Conservation (phyloP, 2,113 vertebrate species). For the Albula goreensis region DNA sequence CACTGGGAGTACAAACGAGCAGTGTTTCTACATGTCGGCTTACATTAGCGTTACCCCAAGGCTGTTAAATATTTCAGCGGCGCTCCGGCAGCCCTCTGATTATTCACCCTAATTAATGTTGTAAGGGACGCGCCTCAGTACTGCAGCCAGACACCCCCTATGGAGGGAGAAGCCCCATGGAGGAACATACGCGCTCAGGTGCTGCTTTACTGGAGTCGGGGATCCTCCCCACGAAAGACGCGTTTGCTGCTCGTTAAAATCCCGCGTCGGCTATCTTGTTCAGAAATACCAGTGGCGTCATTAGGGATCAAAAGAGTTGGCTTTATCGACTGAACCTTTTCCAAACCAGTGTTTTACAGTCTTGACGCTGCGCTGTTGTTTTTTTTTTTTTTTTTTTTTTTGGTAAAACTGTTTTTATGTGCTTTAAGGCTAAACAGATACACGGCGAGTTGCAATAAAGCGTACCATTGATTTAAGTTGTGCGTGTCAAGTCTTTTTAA, state of each 20-base stretch:
- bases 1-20: neutral
- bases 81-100: neutral
- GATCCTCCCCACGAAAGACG: neutral
- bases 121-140: neutral
- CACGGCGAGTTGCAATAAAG: neutral
- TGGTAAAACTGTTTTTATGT: no score
- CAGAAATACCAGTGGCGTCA: neutral
- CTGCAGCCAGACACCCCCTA: slow-evolving; percentile 37
- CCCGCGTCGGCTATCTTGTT: neutral
- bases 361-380: no score
- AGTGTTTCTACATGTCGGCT: slow-evolving; percentile 4
- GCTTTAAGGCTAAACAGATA: no score
- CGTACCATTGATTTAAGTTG: neutral
- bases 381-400: no score
- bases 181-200: neutral
- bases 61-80: slow-evolving; percentile 52
- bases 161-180: slow-evolving; percentile 9
- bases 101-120: slow-evolving; percentile 12
- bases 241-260: neutral
- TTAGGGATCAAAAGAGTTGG: neutral
- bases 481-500: neutral
- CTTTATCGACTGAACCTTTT: neutral
- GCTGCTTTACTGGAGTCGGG: neutral
- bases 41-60: slow-evolving; percentile 18
- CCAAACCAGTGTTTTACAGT: no score